Base-by-base conservation (phyloP, 1,140 invertebrate genomes). In the Lepidurus apus region DNA sequence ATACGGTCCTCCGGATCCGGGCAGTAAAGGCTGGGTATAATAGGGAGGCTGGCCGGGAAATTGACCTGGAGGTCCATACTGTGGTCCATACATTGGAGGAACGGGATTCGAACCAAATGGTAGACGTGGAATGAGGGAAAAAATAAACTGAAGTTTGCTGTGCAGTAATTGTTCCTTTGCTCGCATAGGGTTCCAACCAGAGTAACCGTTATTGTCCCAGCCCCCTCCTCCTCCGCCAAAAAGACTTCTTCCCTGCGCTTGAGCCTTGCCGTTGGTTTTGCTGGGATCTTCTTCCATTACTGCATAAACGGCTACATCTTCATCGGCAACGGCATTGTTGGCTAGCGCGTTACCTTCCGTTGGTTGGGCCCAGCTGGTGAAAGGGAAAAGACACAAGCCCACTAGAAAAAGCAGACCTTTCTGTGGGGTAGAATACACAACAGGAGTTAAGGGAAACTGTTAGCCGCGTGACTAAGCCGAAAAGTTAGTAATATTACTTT, bases 101-200 rank as follows among this genome's bases (percentile, higher is more conserved):
- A 65, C 53, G 53, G 53, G 53, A 65, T 65, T 65, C 17, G 53
- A 17, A 65, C 53, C 53, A 65, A 65, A 65, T 21, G 53, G 53
- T 65, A 65, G 1, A n/a, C 53, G 53, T 65, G 53, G 53, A 65
- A 65, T n/a, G 17, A 65, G 53, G 17, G 53, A 65, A 21, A 65
- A 65, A n/a, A 65, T 65, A 21, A 65, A 65, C 7, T 65, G 53
- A 17, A 65, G 53, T 65, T 65, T 65, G 21, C 53, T 65, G 3
- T 65, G 53, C 53, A 65, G 53, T 21, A 65, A 65, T 65, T 65
- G 53, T 65, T 9, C 53, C 21, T 65, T 65, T 4, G 53, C 53
- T 65, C 21, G 9, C 6, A 65, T 13, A 65, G 53, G 53, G 21
- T 65, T 65, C 53, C 53, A 65, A 21, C 13, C 53, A 13, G 13